Evolutionary conservation across 2,113 vertebrate genomes (phyloP).

Genomic region (Arvicanthis niloticus): DNA sequence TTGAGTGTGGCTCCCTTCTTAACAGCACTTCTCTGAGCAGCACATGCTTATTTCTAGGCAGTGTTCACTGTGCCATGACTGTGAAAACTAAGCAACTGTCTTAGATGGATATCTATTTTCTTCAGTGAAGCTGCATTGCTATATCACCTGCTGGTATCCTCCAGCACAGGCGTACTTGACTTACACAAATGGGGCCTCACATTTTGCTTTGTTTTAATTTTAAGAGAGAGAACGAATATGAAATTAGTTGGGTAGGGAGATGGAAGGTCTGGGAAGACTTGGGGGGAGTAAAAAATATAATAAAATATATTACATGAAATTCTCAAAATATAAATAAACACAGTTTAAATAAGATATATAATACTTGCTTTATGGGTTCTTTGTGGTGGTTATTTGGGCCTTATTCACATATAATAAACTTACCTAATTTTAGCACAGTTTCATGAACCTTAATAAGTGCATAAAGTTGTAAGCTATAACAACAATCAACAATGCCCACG

Average conservation of each 20-base stretch:
- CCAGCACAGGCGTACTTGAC: not conserved
- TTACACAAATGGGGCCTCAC: not conserved
- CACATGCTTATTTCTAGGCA: not conserved
- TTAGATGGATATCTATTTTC: fast-evolving
- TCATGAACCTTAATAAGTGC: not conserved
- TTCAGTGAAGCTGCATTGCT: not conserved
- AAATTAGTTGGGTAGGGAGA: not conserved
- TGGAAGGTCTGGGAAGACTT: not conserved
- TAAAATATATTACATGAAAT: not conserved
- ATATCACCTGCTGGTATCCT: not conserved
- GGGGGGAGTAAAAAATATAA: not conserved
- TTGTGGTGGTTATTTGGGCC: not conserved
- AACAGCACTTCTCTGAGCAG: not conserved
- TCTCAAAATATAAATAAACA: not conserved
- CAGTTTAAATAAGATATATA: not conserved
- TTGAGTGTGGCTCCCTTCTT: not conserved
- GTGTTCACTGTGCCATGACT: not conserved
- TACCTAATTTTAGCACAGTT: not conserved
- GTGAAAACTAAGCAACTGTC: slow-evolving; percentile 21
- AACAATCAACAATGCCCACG: not conserved
- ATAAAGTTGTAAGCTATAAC: not conserved
- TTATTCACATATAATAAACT: not conserved
- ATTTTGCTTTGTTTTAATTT: no score
- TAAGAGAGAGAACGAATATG: not conserved
- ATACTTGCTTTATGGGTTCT: not conserved